Percentiles rank a stretch among this genome's conserved stretches.
These are phyloP conservation scores for Melanotaenia nigrans DNA, from an alignment of 2,797 vertebrate species.

Conservation along the genomic window DNA sequence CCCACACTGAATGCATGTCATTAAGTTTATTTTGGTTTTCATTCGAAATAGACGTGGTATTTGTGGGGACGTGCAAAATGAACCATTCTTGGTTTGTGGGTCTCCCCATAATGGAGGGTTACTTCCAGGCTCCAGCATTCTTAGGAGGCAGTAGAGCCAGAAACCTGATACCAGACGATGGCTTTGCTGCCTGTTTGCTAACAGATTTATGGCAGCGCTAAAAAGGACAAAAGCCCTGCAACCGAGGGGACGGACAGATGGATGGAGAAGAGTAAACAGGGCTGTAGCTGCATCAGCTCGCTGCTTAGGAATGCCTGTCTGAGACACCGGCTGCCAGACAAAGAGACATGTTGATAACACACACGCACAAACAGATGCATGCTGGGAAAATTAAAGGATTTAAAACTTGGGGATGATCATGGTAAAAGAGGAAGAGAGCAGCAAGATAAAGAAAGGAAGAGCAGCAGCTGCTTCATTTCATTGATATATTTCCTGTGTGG, in stretches of 20 bases:
- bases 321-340: constrained; percentile 74
- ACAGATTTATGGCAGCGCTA: constrained; percentile 85
- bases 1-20: constrained; percentile 82
- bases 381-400: constrained; percentile 63
- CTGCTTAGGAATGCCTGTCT: constrained; percentile 76
- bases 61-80: constrained; percentile 77
- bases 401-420: constrained; percentile 34
- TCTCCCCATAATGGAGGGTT: constrained; percentile 82
- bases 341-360: constrained; percentile 77
- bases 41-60: constrained; percentile 84
- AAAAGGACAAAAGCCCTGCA: constrained; percentile 79
- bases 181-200: constrained; percentile 82
- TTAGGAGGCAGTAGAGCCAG: constrained; percentile 77
- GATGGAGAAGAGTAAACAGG: constrained; percentile 76
- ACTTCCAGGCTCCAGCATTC: constrained; percentile 79
- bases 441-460: constrained; percentile 7
- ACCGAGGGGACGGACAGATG: constrained; percentile 68
- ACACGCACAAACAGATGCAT: constrained; percentile 56
- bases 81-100: constrained; percentile 80
- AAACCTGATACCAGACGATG: constrained; percentile 81
- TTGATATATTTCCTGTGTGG: constrained; percentile 15
- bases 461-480: constrained; percentile 27
- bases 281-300: constrained; percentile 66
- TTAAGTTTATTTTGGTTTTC: constrained; percentile 87
- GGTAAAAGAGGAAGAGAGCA: constrained; percentile 21